Evolutionary conservation across 2,888 invertebrate genomes (phyloP).

Genomic region (Parascotia fuliginaria): DNA sequence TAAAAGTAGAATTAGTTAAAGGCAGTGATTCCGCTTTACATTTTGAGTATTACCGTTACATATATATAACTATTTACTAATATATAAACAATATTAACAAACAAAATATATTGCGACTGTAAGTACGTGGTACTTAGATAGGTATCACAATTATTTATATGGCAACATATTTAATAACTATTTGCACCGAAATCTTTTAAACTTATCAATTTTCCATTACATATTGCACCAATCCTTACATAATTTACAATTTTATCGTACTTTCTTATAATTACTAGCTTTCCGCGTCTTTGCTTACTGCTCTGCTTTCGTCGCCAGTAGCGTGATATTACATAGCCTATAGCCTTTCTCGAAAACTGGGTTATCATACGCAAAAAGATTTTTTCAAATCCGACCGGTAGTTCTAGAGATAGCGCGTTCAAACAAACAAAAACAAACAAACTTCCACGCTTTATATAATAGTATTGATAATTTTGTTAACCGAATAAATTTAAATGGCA

Average conservation of each 20-base stretch:
- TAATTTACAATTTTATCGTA: background rate
- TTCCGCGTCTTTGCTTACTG: no score
- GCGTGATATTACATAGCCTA: no score
- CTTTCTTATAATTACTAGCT: no score
- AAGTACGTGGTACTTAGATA: conserved; percentile 58
- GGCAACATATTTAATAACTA: conserved; percentile 60
- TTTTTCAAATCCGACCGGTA: no score
- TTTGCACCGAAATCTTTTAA: conserved; percentile 24
- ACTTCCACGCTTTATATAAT: no score
- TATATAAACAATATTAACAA: conserved; percentile 46
- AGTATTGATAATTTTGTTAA: no score
- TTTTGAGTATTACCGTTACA: conserved; percentile 76
- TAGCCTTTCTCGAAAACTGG: no score
- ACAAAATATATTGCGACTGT: conserved; percentile 45
- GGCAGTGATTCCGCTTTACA: conserved; percentile 75
- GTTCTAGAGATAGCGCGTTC: no score
- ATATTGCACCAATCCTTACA: background rate
- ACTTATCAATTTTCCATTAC: background rate
- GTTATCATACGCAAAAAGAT: no score
- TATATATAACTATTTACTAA: conserved; percentile 43
- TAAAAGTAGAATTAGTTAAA: conserved; percentile 74
- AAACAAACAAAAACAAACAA: no score
- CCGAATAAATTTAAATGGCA: background rate
- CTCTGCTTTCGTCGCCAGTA: no score
- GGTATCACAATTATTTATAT: conserved; percentile 81